A percentile compares a stretch with the other conserved stretches of the same genome.
phyloP scores from a whole-genome alignment of 2,888 invertebrate species.

The Lasioglossum morio region DNA sequence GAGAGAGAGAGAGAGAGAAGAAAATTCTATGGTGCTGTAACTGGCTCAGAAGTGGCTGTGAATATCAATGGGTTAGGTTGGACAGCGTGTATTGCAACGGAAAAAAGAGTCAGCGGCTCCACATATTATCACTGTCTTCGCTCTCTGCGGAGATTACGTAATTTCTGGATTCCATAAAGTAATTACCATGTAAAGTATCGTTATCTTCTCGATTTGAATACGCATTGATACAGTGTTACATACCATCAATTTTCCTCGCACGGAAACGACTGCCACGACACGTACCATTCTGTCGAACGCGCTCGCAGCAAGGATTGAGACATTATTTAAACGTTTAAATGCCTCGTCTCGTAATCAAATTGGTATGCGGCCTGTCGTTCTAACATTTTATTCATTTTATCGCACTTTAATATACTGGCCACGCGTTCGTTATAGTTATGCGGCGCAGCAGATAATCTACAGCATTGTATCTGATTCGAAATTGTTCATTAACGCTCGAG shows the following conservation, averaged over 20 bases:
- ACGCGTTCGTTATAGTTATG: neutral
- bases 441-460: neutral
- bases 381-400: constrained; percentile 5
- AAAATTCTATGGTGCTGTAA: constrained; percentile 6
- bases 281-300: neutral
- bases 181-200: constrained; percentile 14
- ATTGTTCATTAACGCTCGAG: neutral
- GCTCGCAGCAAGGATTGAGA: neutral
- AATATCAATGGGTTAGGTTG: constrained; percentile 12
- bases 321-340: constrained; percentile 7
- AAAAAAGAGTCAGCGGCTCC: neutral
- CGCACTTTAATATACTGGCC: neutral
- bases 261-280: neutral
- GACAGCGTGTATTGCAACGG: neutral
- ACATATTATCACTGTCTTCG: constrained; percentile 16
- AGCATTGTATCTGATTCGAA: neutral
- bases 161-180: constrained; percentile 5
- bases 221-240: constrained; percentile 7
- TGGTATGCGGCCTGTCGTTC: neutral
- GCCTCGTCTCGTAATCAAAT: neutral
- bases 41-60: constrained; percentile 1
- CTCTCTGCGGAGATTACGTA: neutral
- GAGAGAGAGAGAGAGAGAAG: neutral
- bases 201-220: constrained; percentile 13
- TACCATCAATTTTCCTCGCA: constrained; percentile 12